Evolutionary conservation across 1,140 invertebrate species (phyloP), one percentile per base, ranked within the genome.

Genomic region (Listronotus bonariensis): DNA sequence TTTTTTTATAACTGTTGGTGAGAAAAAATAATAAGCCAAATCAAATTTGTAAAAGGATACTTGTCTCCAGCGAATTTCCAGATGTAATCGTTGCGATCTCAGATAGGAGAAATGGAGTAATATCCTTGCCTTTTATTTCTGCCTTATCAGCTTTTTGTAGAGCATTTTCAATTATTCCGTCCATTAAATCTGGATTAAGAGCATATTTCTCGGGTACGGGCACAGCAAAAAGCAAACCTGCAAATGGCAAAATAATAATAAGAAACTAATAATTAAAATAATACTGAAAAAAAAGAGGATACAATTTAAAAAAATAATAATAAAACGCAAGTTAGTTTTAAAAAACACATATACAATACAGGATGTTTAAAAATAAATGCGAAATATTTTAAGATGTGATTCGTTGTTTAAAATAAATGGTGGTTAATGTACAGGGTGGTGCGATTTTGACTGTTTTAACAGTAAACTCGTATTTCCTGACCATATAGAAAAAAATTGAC

Each of bases 41-140:
- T 26, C 20, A 26, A 26, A 26, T 26, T 3, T 38, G 51, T 26
- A 40, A 67, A 79, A 79, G 81, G 81, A 80, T 87, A 92, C 92
- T 98, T 14, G 95, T 84, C 76, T 81, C 65, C 12, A 99, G 81
- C 8, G 95, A 96, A 68, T 82, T 83, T 45, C 95, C 95, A 11
- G 81, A 74, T 0, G 95, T 97, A 6, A 92, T 81, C 73, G 88
- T 79, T 57, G 88, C 85, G 9, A 99, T 87, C 74, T 87, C 81
- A 12, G 86, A 79, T 12, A 99, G 80, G 12, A 99, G 80, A 80
- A 91, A 99, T 1, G 97, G 97, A 0, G 97, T 99, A 8, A 98
- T 87, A 72, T 92, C 85, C 80, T 96, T 96, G 3, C 96, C 96
- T 12, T 67, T 74, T 18, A 98, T 85, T n/a, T 83, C 82, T 64